phyloP scores from a whole-genome alignment of 1,140 invertebrate genomes.

The Drosophila ercepeae region DNA sequence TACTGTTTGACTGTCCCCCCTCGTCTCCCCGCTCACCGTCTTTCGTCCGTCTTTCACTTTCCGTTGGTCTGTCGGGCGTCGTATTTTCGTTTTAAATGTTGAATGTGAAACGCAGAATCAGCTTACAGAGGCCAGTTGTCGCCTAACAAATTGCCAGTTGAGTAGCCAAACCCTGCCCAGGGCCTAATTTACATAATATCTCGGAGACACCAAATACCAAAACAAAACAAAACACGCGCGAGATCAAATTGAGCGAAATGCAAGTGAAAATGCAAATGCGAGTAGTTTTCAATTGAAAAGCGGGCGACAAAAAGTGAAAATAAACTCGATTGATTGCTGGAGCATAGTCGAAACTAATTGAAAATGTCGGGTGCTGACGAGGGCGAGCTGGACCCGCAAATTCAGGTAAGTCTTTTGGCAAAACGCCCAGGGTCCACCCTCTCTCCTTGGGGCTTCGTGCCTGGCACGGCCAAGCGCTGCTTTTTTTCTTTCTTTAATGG shows the following conservation, averaged over 20 bases:
- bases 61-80: not conserved
- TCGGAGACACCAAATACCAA: conserved; percentile 8
- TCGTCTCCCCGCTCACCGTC: conserved; percentile 3
- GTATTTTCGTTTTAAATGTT: not conserved
- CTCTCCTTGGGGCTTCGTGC: conserved; percentile 1
- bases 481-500: not conserved
- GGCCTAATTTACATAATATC: conserved; percentile 64
- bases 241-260: conserved; percentile 26
- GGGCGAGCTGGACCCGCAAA: conserved; percentile 85
- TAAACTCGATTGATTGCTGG: conserved; percentile 22
- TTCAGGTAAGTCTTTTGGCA: conserved; percentile 84
- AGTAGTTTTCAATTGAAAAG: conserved; percentile 43
- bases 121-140: conserved; percentile 13
- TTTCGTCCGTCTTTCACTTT: not conserved
- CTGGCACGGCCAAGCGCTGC: conserved; percentile 34
- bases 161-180: conserved; percentile 2
- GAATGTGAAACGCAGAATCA: conserved; percentile 21
- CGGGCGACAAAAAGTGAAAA: conserved; percentile 50
- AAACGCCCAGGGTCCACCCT: conserved; percentile 38
- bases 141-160: conserved; percentile 45
- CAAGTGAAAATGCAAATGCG: conserved; percentile 23
- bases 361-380: conserved; percentile 75
- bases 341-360: conserved; percentile 31
- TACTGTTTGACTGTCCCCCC: conserved; percentile 13
- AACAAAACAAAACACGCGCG: conserved; percentile 3